These are phyloP conservation scores for Sminthurinus aureus DNA, from an alignment of 2,888 invertebrate species.

Conservation along the genomic window DNA sequence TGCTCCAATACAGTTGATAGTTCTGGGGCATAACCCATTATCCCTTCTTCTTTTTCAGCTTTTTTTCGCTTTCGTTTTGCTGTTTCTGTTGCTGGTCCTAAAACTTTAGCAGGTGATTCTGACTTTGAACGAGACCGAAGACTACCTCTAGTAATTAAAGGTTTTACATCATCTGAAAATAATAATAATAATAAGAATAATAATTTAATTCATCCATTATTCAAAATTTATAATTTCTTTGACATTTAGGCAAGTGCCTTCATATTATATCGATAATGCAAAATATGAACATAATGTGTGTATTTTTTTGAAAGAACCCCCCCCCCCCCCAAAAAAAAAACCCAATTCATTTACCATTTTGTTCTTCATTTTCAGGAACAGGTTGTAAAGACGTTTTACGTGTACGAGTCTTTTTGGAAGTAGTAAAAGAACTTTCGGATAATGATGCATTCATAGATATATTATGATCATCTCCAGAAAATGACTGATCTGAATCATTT, in stretches of 20 bases:
- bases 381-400: not conserved
- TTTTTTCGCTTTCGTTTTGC: not conserved
- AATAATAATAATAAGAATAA: too few relatives aligned
- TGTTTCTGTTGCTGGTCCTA: not conserved
- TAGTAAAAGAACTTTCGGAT: not conserved
- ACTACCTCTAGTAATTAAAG: not conserved
- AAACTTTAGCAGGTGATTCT: slow-evolving; percentile 16
- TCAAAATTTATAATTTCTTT: too few relatives aligned
- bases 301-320: not conserved
- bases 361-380: slow-evolving; percentile 1
- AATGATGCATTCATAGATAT: not conserved
- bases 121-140: slow-evolving; percentile 6
- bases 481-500: slow-evolving; percentile 3
- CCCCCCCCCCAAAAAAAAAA: not conserved
- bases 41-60: not conserved
- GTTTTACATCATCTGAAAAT: too few relatives aligned
- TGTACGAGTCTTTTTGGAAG: not conserved
- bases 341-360: not conserved
- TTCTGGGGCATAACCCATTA: slow-evolving; percentile 42
- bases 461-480: slow-evolving; percentile 12
- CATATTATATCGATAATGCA: too few relatives aligned
- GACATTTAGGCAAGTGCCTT: too few relatives aligned
- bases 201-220: too few relatives aligned
- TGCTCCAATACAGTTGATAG: slow-evolving; percentile 53
- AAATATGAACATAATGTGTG: too few relatives aligned